Conservation (phyloP, 1,140 invertebrate genomes). For the Drosophila sucinea region DNA sequence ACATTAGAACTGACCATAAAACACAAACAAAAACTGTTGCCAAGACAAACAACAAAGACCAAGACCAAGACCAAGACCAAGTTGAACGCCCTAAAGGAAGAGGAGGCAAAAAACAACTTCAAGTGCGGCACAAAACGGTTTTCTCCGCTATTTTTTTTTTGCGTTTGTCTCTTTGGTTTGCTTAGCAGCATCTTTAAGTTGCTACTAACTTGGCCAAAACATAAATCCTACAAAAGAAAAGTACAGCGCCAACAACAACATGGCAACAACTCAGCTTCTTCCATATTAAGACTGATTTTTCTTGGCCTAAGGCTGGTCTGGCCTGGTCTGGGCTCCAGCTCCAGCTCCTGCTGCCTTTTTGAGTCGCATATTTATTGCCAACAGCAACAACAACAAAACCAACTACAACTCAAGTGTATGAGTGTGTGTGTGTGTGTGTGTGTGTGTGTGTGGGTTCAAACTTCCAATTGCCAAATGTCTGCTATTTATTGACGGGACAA, state of each 20-base stretch:
- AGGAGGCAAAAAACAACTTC: constrained; percentile 56
- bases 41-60: constrained; percentile 60
- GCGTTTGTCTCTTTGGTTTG: constrained; percentile 1
- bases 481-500: constrained; percentile 65
- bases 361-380: constrained; percentile 78
- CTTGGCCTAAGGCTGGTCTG: constrained; percentile 50
- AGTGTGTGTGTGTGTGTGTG: constrained; percentile 31
- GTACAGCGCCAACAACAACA: constrained; percentile 22
- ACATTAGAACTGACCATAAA: constrained; percentile 80
- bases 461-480: constrained; percentile 75
- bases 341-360: constrained; percentile 73
- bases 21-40: constrained; percentile 76
- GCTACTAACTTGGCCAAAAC: constrained; percentile 65
- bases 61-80: constrained; percentile 28
- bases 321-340: constrained; percentile 21
- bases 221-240: constrained; percentile 71
- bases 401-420: constrained; percentile 30
- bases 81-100: constrained; percentile 64
- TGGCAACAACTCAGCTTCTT: constrained; percentile 39
- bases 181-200: constrained; percentile 25
- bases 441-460: constrained; percentile 31
- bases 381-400: constrained; percentile 38
- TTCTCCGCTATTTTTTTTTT: background rate
- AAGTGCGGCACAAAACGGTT: constrained; percentile 54
- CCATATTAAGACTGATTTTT: constrained; percentile 77